phyloP scores from a whole-genome alignment of 2,888 invertebrate species.

The Argyra leucocephala region DNA sequence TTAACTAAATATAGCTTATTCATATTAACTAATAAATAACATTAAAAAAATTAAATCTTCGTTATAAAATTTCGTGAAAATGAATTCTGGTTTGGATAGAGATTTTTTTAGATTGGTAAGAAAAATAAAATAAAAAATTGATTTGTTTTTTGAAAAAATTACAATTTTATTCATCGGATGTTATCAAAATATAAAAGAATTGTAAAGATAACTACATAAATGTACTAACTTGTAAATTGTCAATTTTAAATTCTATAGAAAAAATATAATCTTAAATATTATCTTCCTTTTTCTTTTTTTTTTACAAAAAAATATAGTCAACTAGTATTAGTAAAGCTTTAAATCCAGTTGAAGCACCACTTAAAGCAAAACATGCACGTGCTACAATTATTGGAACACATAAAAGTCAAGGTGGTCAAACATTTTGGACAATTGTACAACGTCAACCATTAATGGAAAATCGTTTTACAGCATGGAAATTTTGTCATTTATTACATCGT shows the following conservation, averaged over 20 bases:
- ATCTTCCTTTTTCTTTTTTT: background rate
- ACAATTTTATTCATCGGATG: no score
- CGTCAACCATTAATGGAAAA: conserved; percentile 56
- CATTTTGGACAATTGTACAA: conserved; percentile 70
- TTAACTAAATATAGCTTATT: no score
- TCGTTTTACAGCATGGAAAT: conserved; percentile 96
- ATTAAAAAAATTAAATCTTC: no score
- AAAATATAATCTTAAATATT: background rate
- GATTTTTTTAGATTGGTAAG: background rate
- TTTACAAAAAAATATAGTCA: conserved; percentile 48
- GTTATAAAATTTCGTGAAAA: no score
- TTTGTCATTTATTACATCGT: conserved; percentile 95
- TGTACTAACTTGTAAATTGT: no score
- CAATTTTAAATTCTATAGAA: background rate
- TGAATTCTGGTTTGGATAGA: background rate
- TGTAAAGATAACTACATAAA: no score
- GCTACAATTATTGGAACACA: conserved; percentile 91
- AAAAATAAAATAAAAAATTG: no score
- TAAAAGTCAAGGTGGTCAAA: conserved; percentile 79
- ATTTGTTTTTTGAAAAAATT: no score
- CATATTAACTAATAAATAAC: no score
- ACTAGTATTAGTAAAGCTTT: conserved; percentile 89
- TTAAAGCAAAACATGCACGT: conserved; percentile 97
- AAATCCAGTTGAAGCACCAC: conserved; percentile 81
- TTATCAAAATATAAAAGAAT: no score